phyloP scores from a whole-genome alignment of 2,888 invertebrate genomes.

The Meandrusa payeni region DNA sequence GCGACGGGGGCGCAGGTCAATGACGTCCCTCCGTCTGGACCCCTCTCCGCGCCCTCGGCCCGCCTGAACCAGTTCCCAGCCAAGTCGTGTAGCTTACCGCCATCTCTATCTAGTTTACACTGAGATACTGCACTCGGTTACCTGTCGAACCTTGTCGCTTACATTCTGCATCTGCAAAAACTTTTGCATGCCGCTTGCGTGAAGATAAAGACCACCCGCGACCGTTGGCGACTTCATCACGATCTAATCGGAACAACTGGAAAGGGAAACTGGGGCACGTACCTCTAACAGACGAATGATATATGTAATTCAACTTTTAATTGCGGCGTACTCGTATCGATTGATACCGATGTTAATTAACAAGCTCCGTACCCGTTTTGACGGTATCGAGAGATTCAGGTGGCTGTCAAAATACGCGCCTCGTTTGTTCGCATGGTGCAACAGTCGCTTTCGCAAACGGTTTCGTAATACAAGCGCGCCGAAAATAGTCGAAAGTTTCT shows the following conservation, averaged over 20 bases:
- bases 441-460: constrained; percentile 67
- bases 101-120: constrained; percentile 68
- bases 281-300: constrained; percentile 8
- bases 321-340: constrained; percentile 30
- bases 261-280: constrained; percentile 3
- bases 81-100: constrained; percentile 58
- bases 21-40: constrained; percentile 73
- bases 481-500: constrained; percentile 69
- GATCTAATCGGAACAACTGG: neutral
- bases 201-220: constrained; percentile 25
- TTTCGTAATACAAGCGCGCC: constrained; percentile 59
- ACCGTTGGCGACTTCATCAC: constrained; percentile 7
- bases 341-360: constrained; percentile 30
- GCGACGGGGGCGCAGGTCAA: constrained; percentile 61
- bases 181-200: constrained; percentile 28
- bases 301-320: constrained; percentile 8
- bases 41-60: constrained; percentile 42
- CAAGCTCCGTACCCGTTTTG: constrained; percentile 33
- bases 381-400: constrained; percentile 34
- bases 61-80: constrained; percentile 50
- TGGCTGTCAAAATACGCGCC: constrained; percentile 38
- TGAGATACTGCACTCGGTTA: constrained; percentile 47
- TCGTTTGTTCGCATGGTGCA: constrained; percentile 45
- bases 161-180: constrained; percentile 40
- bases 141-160: constrained; percentile 59